Conservation (phyloP, 2,797 vertebrate genomes). For the Hozukius guyotensis region DNA sequence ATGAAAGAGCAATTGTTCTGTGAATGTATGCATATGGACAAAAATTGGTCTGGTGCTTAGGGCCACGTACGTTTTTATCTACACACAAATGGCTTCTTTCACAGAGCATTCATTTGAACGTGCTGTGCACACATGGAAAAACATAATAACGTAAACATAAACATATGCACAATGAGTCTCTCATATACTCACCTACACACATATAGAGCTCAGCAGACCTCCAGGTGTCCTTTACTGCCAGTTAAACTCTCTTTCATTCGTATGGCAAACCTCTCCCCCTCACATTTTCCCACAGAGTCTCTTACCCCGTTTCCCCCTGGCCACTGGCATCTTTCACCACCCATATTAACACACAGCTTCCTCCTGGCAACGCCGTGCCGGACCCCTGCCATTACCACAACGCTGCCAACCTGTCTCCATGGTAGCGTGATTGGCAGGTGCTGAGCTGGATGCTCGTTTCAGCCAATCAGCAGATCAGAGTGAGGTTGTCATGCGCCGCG, state of each 20-base stretch:
- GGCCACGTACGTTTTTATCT: conserved; percentile 6
- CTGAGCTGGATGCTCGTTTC: conserved; percentile 64
- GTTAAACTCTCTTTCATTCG: conserved; percentile 63
- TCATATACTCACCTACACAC: conserved; percentile 16
- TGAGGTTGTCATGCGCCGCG: conserved; percentile 56
- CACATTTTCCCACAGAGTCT: conserved; percentile 77
- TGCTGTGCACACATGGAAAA: conserved; percentile 6
- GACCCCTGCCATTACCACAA: conserved; percentile 71
- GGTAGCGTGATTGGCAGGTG: conserved; percentile 80
- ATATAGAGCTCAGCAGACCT: conserved; percentile 22
- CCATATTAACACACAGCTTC: conserved; percentile 81
- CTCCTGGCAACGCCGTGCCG: conserved; percentile 73
- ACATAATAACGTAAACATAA: conserved; percentile 27
- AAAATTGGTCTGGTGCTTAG: conserved; percentile 31
- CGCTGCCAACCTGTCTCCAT: conserved; percentile 74
- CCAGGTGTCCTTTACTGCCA: conserved; percentile 64
- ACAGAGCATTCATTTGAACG: neutral
- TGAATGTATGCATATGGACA: conserved; percentile 39
- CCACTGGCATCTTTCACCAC: conserved; percentile 71
- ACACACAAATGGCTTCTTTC: conserved; percentile 10
- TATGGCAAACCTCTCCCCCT: conserved; percentile 49
- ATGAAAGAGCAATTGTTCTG: conserved; percentile 71
- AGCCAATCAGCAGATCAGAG: conserved; percentile 66
- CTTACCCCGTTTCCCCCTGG: conserved; percentile 43
- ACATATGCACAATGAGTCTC: neutral